These are phyloP conservation scores for Solenopsis fugax DNA, from an alignment of 1,140 invertebrate genomes.

Conservation along the genomic window DNA sequence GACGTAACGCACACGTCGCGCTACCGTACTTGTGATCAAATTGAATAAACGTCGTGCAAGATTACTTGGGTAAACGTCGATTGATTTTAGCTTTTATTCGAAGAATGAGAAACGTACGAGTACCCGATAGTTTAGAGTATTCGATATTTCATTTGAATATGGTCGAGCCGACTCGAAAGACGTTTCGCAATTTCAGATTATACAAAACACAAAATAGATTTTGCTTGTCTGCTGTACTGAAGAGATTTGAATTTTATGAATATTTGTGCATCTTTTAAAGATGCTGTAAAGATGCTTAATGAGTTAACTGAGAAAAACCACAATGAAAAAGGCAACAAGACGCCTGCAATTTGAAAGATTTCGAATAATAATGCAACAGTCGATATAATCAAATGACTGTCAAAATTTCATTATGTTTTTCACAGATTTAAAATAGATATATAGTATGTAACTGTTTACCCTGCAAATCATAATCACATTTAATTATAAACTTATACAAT, in stretches of 20 bases:
- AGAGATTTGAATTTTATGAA: neutral
- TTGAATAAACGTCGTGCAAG: slow-evolving; percentile 70
- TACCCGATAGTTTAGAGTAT: slow-evolving; percentile 12
- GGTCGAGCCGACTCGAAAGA: neutral
- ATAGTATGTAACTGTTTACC: neutral
- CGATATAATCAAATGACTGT: neutral
- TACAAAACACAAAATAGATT: neutral
- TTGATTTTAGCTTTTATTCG: slow-evolving; percentile 28
- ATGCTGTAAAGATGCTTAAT: neutral
- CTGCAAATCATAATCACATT: neutral
- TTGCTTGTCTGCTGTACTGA: neutral
- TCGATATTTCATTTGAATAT: slow-evolving; percentile 29
- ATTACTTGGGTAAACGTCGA: slow-evolving; percentile 53
- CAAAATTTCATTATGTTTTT: neutral
- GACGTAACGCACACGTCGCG: slow-evolving; percentile 68
- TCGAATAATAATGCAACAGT: neutral
- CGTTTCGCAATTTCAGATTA: neutral
- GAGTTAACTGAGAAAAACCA: neutral
- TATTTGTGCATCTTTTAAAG: neutral
- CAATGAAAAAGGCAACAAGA: neutral
- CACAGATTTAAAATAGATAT: neutral
- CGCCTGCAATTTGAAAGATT: neutral
- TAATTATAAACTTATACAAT: slow-evolving; percentile 14
- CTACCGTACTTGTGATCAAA: slow-evolving; percentile 66
- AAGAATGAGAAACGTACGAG: slow-evolving; percentile 46